Conservation (phyloP, 2,888 invertebrate species). For the Dorcus hopei region DNA sequence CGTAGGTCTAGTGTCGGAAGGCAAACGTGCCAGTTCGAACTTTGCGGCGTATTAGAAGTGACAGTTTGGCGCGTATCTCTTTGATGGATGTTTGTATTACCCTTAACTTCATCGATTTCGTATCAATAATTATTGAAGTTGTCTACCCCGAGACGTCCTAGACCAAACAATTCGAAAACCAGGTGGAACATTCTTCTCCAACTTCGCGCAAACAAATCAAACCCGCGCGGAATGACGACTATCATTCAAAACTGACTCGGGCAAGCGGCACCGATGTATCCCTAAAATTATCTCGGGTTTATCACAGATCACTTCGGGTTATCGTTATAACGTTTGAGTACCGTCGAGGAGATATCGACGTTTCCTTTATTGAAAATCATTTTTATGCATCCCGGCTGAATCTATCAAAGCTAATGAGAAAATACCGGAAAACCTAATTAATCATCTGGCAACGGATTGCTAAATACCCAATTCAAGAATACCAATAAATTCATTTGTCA, state of each 20-base stretch:
- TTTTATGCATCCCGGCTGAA: not conserved
- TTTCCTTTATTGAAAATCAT: too few species aligned
- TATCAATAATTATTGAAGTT: not conserved
- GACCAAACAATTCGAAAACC: too few species aligned
- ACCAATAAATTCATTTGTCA: too few species aligned
- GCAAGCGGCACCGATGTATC: constrained; percentile 12
- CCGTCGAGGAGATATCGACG: too few species aligned
- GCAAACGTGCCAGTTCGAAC: constrained; percentile 22
- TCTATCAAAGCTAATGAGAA: constrained; percentile 16
- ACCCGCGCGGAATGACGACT: too few species aligned
- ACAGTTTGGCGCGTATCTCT: constrained; percentile 5
- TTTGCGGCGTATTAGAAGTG: constrained; percentile 10
- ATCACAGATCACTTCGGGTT: not conserved
- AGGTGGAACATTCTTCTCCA: too few species aligned
- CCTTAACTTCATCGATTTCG: not conserved
- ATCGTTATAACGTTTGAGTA: too few species aligned
- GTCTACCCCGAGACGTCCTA: too few species aligned
- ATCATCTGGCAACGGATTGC: constrained; percentile 6
- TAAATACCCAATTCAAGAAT: not conserved
- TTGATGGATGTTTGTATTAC: not conserved
- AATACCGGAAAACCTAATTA: constrained; percentile 13
- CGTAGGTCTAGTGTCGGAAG: constrained; percentile 14
- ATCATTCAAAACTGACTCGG: constrained; percentile 7
- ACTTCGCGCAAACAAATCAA: too few species aligned
- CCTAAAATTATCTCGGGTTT: constrained; percentile 1